phyloP scores from a whole-genome alignment of 2,113 vertebrate species.

The Tenebrosternarchus preto region DNA sequence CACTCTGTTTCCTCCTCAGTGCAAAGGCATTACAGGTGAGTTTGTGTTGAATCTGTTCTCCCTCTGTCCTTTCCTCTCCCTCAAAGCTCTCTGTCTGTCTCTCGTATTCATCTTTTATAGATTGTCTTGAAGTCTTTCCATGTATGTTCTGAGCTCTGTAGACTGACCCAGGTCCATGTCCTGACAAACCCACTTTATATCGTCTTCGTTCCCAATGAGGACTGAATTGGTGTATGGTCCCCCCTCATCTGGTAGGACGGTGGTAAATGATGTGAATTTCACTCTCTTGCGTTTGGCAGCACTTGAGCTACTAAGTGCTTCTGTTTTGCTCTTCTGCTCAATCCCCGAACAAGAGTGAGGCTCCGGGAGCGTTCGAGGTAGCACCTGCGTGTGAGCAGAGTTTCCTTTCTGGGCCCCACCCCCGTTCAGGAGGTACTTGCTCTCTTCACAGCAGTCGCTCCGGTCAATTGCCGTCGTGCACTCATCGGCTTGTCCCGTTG shows the following conservation, averaged over 20 bases:
- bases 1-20: conserved; percentile 55
- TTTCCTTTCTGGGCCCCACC: conserved; percentile 79
- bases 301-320: conserved; percentile 81
- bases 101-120: conserved; percentile 79
- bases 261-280: conserved; percentile 96
- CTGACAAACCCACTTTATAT: conserved; percentile 97
- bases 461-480: conserved; percentile 87
- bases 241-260: conserved; percentile 88
- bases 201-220: conserved; percentile 88
- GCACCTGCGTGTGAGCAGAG: conserved; percentile 73
- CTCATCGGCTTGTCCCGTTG: conserved; percentile 76
- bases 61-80: conserved; percentile 71
- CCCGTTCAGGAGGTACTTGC: conserved; percentile 90
- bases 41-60: conserved; percentile 69
- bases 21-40: conserved; percentile 82
- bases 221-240: conserved; percentile 89
- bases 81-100: conserved; percentile 65
- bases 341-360: conserved; percentile 48
- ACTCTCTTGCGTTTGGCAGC: conserved; percentile 89
- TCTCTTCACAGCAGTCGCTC: conserved; percentile 87
- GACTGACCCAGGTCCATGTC: conserved; percentile 91
- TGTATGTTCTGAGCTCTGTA: conserved; percentile 90
- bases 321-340: conserved; percentile 65
- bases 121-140: conserved; percentile 97
- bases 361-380: conserved; percentile 83